These are phyloP conservation scores for Probosciger aterrimus DNA, from an alignment of 2,113 vertebrate species.

Conservation along the genomic window DNA sequence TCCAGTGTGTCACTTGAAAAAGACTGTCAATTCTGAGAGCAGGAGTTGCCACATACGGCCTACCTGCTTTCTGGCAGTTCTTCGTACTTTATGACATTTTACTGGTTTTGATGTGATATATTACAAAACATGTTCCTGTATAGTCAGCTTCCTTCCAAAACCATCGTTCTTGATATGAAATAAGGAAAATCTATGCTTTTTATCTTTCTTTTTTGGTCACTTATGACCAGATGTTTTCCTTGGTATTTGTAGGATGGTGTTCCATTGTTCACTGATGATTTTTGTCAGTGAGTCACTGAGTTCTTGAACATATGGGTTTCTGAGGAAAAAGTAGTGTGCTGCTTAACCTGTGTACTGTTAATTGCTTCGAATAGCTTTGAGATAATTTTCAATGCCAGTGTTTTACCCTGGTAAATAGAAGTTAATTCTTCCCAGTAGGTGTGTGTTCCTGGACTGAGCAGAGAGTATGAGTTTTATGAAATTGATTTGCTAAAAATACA, in stretches of 20 bases:
- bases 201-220: not conserved
- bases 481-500: not conserved
- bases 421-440: not conserved
- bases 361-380: not conserved
- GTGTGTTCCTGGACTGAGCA: not conserved
- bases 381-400: not conserved
- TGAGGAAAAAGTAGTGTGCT: not conserved
- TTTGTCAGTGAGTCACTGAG: not conserved
- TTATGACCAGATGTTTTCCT: not conserved
- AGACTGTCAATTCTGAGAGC: not conserved
- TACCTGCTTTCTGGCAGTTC: conserved; percentile 24
- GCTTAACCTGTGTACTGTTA: not conserved
- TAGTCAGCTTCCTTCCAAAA: not conserved
- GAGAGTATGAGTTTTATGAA: not conserved
- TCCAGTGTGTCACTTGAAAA: conserved; percentile 10
- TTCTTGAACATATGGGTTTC: not conserved
- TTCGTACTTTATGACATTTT: conserved; percentile 14
- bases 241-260: not conserved
- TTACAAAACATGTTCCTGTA: conserved; percentile 29
- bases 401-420: not conserved
- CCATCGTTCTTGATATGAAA: not conserved
- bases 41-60: not conserved
- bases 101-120: conserved; percentile 9
- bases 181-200: not conserved
- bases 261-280: not conserved